Conservation (phyloP, 1,140 invertebrate species). For the Nautilus pompilius region DNA sequence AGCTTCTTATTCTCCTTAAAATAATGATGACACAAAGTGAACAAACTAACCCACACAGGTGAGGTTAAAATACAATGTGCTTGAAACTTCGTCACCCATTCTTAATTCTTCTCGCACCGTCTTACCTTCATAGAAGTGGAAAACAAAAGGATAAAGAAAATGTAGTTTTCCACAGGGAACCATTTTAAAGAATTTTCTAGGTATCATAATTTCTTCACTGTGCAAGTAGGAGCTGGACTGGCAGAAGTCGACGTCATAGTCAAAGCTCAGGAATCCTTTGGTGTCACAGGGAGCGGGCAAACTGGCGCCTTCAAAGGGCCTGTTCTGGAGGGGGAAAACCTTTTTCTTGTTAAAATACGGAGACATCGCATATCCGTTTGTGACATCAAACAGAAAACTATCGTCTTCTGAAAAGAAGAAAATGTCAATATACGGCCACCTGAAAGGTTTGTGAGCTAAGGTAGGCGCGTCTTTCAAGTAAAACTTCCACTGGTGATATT, state of each 20-base stretch:
- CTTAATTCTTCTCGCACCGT: too few species aligned
- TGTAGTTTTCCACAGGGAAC: too few species aligned
- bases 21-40: too few species aligned
- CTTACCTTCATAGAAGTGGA: too few species aligned
- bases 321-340: constrained; percentile 38
- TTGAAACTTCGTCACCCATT: too few species aligned
- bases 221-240: constrained; percentile 22
- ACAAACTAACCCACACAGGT: too few species aligned
- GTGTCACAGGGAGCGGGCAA: constrained; percentile 37
- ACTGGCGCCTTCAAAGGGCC: constrained; percentile 31
- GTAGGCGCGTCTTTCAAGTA: constrained; percentile 11
- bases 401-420: constrained; percentile 42
- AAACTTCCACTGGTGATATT: constrained; percentile 32
- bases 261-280: constrained; percentile 18
- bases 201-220: too few species aligned
- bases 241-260: constrained; percentile 31
- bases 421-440: constrained; percentile 48
- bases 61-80: too few species aligned
- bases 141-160: too few species aligned
- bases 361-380: constrained; percentile 15
- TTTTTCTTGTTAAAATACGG: constrained; percentile 25
- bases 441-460: constrained; percentile 17
- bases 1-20: too few species aligned
- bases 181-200: too few species aligned
- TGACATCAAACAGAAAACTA: constrained; percentile 38